phyloP scores from a whole-genome alignment of 2,888 invertebrate genomes.

The Plagiodera versicolora region DNA sequence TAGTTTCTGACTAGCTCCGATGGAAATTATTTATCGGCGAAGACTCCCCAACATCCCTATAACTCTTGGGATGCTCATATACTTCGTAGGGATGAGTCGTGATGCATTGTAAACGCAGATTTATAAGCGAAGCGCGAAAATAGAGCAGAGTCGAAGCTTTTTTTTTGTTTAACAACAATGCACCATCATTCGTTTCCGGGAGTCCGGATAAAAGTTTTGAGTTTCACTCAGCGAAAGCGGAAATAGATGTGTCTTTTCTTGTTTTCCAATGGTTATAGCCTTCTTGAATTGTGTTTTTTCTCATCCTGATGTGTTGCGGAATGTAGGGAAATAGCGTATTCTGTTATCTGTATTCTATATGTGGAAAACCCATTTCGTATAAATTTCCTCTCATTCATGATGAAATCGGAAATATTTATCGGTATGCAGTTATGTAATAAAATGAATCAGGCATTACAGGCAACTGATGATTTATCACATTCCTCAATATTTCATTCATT shows the following conservation, averaged over 20 bases:
- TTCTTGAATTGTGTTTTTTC: conserved; percentile 24
- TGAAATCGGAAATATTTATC: no score
- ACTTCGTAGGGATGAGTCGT: neutral
- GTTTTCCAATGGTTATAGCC: conserved; percentile 30
- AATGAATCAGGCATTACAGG: no score
- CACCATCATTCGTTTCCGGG: conserved; percentile 14
- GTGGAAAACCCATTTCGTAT: neutral
- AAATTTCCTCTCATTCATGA: no score
- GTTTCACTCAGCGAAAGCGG: conserved; percentile 22
- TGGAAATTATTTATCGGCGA: no score
- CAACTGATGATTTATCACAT: no score
- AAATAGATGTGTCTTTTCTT: conserved; percentile 23
- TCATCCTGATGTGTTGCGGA: conserved; percentile 24
- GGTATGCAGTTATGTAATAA: no score
- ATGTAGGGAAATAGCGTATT: conserved; percentile 18
- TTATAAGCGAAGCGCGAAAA: conserved; percentile 13
- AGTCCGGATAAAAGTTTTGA: conserved; percentile 22
- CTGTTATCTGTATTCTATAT: conserved; percentile 11
- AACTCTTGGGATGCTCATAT: no score
- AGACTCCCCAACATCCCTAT: no score
- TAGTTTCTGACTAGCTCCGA: no score
- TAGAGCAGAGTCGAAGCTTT: conserved; percentile 10
- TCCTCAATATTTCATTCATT: no score
- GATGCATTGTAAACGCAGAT: conserved; percentile 6
- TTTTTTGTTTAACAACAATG: conserved; percentile 8